phyloP scores from a whole-genome alignment of 2,888 invertebrate genomes.

The Carcina quercana region DNA sequence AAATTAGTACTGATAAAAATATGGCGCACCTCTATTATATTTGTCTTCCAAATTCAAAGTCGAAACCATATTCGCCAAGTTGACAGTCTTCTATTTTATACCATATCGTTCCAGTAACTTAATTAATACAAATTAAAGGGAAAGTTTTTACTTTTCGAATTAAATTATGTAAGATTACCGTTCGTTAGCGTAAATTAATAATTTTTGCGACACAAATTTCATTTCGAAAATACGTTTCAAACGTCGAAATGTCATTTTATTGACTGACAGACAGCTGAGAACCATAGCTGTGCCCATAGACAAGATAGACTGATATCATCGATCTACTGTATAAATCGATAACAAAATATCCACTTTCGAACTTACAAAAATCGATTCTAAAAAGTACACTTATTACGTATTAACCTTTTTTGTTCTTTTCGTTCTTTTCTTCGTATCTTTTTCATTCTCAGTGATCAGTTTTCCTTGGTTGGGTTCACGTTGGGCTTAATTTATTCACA shows the following conservation, averaged over 20 bases:
- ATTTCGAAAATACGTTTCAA: slow-evolving; percentile 49
- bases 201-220: slow-evolving; percentile 33
- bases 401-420: too few species aligned
- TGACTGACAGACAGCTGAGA: slow-evolving; percentile 62
- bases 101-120: slow-evolving; percentile 14
- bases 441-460: too few species aligned
- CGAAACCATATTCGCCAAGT: slow-evolving; percentile 52
- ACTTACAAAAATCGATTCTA: too few species aligned
- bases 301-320: slow-evolving; percentile 29
- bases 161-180: slow-evolving; percentile 37
- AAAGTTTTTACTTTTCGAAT: too few species aligned
- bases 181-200: slow-evolving; percentile 24
- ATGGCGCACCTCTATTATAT: slow-evolving; percentile 57
- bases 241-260: slow-evolving; percentile 49
- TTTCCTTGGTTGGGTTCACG: too few species aligned
- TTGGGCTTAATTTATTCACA: too few species aligned
- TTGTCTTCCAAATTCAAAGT: slow-evolving; percentile 63
- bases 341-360: too few species aligned
- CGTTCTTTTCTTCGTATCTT: too few species aligned
- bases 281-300: slow-evolving; percentile 60
- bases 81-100: slow-evolving; percentile 5
- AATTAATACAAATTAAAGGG: too few species aligned
- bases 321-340: slow-evolving; percentile 62
- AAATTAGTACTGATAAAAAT: too few species aligned
- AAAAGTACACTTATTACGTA: too few species aligned